Base-by-base conservation (phyloP, 2,888 invertebrate species). In the Eupithecia inturbata region DNA sequence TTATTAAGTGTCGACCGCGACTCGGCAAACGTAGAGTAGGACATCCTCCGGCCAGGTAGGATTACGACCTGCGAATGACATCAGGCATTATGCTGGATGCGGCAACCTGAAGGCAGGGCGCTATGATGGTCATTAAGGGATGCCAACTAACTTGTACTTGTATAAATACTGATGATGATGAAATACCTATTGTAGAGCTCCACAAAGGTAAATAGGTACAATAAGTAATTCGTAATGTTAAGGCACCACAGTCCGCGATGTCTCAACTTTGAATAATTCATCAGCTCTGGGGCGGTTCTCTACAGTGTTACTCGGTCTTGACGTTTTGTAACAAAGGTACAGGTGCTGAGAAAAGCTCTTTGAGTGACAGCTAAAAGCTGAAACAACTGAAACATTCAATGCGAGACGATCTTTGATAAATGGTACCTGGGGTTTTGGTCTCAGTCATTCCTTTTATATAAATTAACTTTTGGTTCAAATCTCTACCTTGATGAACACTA, bases 191-290 rank as follows among this genome's bases (percentile, higher is more conserved):
- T 41, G 41, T 41, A 41, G 5, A 41, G 41, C 41, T n/a, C 26
- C 26, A 3, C 12, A 7, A 31, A 33, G n/a, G 3, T 36, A 12
- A 12, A 63, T 63, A 64, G 14, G 12, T 36, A 19, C n/a, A 33
- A 64, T n/a, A 64, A 33, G 36, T 33, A 64, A 64, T 36, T 64
- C 33, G 63, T 64, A 64, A 64, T 33, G n/a, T 5, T 33, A 63
- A 80, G 80, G 79, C 80, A 76, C 81, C 80, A 76, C 80, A 78
- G 79, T 77, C 79, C 76, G 78, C 78, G 74, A 83, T 90, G 90
- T 90, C 90, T 89, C 89, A 92, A 91, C 83, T 84, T 79, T 79
- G 92, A 92, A 92, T 92, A 87, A 93, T 92, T 92, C 91, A 93
- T 93, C 89, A 78, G 79, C 81, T 82, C 82, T 84, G 83, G 87